Evolutionary conservation across 2,797 vertebrate genomes (phyloP).

Genomic region (Momotus momota): DNA sequence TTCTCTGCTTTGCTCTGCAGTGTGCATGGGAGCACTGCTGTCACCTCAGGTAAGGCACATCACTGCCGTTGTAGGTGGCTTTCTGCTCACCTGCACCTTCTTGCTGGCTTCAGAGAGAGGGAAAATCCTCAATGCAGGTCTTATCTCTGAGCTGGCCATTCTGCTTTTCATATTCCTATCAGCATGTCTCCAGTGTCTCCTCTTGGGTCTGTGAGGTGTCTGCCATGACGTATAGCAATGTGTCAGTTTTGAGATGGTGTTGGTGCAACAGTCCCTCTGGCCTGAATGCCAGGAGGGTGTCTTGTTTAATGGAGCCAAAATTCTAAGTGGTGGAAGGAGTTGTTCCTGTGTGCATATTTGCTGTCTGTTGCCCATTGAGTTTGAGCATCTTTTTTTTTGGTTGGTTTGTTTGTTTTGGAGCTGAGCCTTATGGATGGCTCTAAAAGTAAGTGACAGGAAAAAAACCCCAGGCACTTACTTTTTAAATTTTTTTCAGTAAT

Average conservation of each 20-base stretch:
- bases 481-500: background rate
- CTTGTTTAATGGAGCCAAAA: background rate
- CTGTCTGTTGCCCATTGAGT: background rate
- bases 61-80: background rate
- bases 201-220: background rate
- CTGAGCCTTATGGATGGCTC: background rate
- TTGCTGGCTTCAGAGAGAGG: background rate
- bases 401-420: background rate
- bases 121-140: rapidly evolving
- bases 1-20: background rate
- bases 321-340: background rate
- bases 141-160: background rate
- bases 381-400: background rate
- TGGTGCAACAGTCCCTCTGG: background rate
- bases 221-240: background rate
- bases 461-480: rapidly evolving
- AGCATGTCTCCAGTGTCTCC: background rate
- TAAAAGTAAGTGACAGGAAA: background rate
- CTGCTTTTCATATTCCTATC: background rate
- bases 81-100: background rate
- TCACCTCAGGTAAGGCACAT: background rate
- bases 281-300: background rate
- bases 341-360: background rate
- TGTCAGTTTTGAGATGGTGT: background rate
- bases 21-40: background rate